Evolutionary conservation across 2,113 vertebrate species (phyloP).

Genomic region (Phodopus roborovskii): DNA sequence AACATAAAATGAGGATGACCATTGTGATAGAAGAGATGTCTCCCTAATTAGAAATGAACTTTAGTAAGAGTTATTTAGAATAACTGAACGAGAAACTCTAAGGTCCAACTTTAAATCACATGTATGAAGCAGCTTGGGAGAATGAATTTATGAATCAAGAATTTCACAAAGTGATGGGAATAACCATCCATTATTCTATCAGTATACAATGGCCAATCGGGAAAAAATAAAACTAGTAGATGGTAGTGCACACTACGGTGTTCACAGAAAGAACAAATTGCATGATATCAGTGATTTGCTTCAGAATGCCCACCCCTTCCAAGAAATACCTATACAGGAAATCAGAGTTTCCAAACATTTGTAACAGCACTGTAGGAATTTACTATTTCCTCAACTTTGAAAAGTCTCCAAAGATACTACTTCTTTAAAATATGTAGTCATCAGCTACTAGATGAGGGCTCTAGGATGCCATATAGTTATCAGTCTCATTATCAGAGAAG

Average conservation of each 20-base stretch:
- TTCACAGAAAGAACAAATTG: slow-evolving; percentile 27
- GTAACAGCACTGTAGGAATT: neutral
- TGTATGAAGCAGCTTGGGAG: neutral
- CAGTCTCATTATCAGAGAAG: too few relatives aligned
- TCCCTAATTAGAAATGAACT: neutral
- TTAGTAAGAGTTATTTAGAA: slow-evolving; percentile 7
- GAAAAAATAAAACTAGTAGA: neutral
- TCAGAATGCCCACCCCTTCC: neutral
- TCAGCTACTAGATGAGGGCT: neutral
- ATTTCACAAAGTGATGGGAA: neutral
- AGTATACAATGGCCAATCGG: neutral
- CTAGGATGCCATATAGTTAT: too few relatives aligned
- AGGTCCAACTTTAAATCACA: neutral
- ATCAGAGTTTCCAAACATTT: neutral
- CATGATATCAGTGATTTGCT: neutral
- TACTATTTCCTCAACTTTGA: neutral
- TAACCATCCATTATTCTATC: neutral
- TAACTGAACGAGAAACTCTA: neutral
- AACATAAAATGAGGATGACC: neutral
- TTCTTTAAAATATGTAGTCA: neutral
- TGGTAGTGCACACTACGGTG: neutral
- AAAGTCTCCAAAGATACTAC: neutral
- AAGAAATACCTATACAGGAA: neutral
- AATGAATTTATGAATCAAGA: slow-evolving; percentile 2
- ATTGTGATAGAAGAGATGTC: neutral